Percentiles rank a stretch among this genome's conserved stretches.
phyloP scores from a whole-genome alignment of 2,888 invertebrate genomes.

The Hypolimnas misippus region DNA sequence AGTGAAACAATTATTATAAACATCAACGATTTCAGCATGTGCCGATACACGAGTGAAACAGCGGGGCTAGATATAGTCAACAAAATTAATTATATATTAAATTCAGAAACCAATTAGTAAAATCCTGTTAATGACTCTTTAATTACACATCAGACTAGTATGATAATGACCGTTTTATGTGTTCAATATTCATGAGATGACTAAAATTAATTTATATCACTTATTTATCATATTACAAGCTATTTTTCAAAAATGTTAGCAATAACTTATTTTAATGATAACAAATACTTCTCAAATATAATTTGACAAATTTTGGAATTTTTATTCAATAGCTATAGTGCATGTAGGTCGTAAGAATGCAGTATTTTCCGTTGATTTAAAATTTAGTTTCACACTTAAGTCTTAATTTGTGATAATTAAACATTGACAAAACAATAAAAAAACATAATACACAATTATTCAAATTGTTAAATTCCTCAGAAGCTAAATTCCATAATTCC shows the following conservation, averaged over 20 bases:
- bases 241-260: neutral
- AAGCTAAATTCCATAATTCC: too few relatives aligned
- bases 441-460: too few relatives aligned
- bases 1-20: too few relatives aligned
- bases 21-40: too few relatives aligned
- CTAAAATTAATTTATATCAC: constrained; percentile 1
- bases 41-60: too few relatives aligned
- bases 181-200: neutral
- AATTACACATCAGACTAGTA: neutral
- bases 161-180: neutral
- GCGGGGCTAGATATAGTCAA: neutral
- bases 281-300: neutral
- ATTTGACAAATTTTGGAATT: too few relatives aligned
- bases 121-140: constrained; percentile 1
- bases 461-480: too few relatives aligned
- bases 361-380: too few relatives aligned
- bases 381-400: too few relatives aligned
- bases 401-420: too few relatives aligned
- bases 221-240: neutral
- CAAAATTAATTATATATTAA: neutral
- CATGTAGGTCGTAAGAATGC: neutral
- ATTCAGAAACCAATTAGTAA: constrained; percentile 4
- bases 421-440: too few relatives aligned
- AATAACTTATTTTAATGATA: neutral
- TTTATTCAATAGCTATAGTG: too few relatives aligned